Evolutionary conservation across 2,888 invertebrate genomes (phyloP), one percentile per base, ranked within the genome.

Genomic region (Spisula solida): DNA sequence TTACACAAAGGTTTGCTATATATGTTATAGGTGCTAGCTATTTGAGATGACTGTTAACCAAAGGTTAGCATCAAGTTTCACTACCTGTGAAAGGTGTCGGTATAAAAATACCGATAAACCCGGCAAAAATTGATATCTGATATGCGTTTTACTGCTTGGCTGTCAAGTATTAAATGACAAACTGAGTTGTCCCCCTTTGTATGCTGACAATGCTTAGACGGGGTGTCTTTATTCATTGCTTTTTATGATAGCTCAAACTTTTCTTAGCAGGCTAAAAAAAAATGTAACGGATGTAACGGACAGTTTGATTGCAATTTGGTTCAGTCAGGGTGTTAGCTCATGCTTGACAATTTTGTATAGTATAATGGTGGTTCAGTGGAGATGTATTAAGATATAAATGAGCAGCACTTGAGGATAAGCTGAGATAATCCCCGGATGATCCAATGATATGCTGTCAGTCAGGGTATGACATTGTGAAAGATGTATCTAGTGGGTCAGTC

Each of bases 361-460:
- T 66, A 66, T 66, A 66, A 5, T 66, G 0, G 60, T 66, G 60
- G 25, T 66, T 10, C 5, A 66, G 60, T 10, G n/a, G 10, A 12
- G 60, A n/a, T 66, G 25, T 25, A 12, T 25, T 56, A 2, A 12
- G 25, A 25, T 25, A 10, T 5, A 4, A 75, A 31, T 85, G 85
- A 85, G 56, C 20, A 79, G 0, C 20, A 79, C 85, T 85, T 25
- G 79, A 79, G 55, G 85, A 85, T 84, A 84, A 84, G 75, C 75
- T 29, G 31, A 25, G 34, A 55, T 85, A 41, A 85, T 85, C 79
- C n/a, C 41, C 14, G 48, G 85, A 85, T 85, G 55, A 51, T 34
- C 56, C 56, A 47, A 25, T 25, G 34, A 80, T 31, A 75, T 31
- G 14, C 75, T 75, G 75, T 75, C 75, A 75, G 60, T 60, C 20